Percentiles rank a stretch among this genome's conserved stretches.
phyloP scores from a whole-genome alignment of 2,113 vertebrate species.

The Cromileptes altivelis region DNA sequence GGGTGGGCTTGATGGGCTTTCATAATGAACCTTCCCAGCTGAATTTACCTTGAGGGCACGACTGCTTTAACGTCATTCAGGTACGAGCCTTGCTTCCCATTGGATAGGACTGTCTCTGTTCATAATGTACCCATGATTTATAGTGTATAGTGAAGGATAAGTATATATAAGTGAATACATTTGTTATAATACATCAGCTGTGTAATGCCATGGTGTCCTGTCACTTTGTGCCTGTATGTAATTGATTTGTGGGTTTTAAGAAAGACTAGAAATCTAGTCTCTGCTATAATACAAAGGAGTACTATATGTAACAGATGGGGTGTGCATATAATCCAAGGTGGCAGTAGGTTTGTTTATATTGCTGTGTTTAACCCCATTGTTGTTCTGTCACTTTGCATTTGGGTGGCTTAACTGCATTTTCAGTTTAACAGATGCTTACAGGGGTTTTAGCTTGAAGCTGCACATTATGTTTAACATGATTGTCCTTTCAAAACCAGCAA shows the following conservation, averaged over 20 bases:
- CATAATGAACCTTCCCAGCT: conserved; percentile 54
- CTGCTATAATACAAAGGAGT: neutral
- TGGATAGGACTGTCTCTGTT: conserved; percentile 21
- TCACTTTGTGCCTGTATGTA: neutral
- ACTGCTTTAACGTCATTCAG: conserved; percentile 38
- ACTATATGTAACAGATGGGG: neutral
- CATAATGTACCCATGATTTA: conserved; percentile 31
- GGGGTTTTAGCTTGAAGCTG: conserved; percentile 6
- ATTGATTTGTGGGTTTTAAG: neutral
- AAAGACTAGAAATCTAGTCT: neutral
- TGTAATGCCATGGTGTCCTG: neutral
- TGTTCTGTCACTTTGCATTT: conserved; percentile 13
- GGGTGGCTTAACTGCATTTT: neutral
- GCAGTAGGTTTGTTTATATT: conserved; percentile 1
- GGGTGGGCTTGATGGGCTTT: conserved; percentile 34
- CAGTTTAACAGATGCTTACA: conserved; percentile 3
- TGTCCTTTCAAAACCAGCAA: neutral
- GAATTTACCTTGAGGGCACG: conserved; percentile 44
- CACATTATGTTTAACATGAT: neutral
- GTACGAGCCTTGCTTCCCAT: conserved; percentile 48
- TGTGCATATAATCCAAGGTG: neutral
- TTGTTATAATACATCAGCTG: neutral
- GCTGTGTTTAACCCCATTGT: neutral
- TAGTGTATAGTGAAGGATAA: neutral
- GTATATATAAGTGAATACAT: neutral